phyloP scores from a whole-genome alignment of 2,113 vertebrate species.

The Azemiops feae region DNA sequence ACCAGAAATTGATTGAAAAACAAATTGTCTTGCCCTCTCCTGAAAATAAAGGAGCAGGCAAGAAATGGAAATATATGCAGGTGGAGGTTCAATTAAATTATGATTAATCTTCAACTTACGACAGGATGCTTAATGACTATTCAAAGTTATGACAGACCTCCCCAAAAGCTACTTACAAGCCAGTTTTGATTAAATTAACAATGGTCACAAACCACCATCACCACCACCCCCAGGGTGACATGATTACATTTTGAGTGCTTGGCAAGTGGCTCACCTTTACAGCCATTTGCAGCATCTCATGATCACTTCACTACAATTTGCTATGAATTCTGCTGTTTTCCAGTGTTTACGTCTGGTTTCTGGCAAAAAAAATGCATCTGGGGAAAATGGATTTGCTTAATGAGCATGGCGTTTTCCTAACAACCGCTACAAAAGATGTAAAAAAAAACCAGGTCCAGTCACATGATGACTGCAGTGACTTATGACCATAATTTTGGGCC shows the following conservation, averaged over 20 bases:
- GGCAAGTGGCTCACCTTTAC: not conserved
- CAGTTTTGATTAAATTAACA: not conserved
- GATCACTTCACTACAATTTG: not conserved
- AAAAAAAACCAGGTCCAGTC: not conserved
- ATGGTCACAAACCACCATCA: not conserved
- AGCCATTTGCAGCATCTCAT: not conserved
- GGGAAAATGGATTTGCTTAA: not conserved
- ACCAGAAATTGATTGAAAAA: not conserved
- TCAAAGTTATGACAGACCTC: not conserved
- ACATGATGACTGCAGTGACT: not conserved
- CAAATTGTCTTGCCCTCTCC: not conserved
- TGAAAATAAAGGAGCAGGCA: not conserved
- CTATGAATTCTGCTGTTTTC: not conserved
- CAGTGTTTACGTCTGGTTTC: not conserved
- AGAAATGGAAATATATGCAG: not conserved
- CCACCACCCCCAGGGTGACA: not conserved
- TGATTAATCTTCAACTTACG: not conserved
- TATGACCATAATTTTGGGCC: not conserved
- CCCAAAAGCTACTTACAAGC: not conserved
- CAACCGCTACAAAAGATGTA: not conserved
- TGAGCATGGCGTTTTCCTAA: not conserved
- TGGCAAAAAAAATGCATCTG: not conserved
- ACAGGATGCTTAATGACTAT: not conserved
- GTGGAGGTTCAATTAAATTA: not conserved
- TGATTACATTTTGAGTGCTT: not conserved